phyloP scores from a whole-genome alignment of 2,113 vertebrate genomes.

The Benitochromis conjunctus region DNA sequence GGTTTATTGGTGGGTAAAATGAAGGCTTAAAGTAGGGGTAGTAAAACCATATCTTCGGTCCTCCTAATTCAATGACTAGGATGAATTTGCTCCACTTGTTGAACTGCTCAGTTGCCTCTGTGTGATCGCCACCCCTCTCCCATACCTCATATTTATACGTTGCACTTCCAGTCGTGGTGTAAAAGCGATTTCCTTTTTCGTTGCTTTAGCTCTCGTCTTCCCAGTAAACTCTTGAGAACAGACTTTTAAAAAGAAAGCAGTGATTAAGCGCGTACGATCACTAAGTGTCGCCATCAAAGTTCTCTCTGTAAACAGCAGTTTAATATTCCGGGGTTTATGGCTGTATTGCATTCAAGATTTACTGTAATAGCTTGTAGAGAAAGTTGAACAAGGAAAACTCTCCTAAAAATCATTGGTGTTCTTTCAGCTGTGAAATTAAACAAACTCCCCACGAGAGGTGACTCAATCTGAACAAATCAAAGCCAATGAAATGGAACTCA shows the following conservation, averaged over 20 bases:
- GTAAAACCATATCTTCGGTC: background rate
- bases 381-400: conserved; percentile 64
- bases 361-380: conserved; percentile 63
- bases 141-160: background rate
- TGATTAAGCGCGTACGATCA: conserved; percentile 26
- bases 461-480: conserved; percentile 71
- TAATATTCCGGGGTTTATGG: conserved; percentile 48
- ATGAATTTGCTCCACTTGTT: background rate
- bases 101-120: background rate
- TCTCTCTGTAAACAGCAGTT: conserved; percentile 46
- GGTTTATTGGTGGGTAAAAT: background rate
- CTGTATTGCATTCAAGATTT: conserved; percentile 52
- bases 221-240: background rate
- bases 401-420: conserved; percentile 68
- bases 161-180: background rate
- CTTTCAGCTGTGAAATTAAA: conserved; percentile 73
- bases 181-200: background rate
- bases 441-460: conserved; percentile 67
- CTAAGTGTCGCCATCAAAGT: conserved; percentile 35
- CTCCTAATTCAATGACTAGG: background rate
- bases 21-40: background rate
- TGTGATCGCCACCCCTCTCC: background rate
- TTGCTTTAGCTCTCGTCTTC: background rate
- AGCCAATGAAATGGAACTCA: conserved; percentile 63
- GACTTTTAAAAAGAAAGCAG: background rate